Conservation (phyloP, 2,113 vertebrate species). For the Vidua macroura region DNA sequence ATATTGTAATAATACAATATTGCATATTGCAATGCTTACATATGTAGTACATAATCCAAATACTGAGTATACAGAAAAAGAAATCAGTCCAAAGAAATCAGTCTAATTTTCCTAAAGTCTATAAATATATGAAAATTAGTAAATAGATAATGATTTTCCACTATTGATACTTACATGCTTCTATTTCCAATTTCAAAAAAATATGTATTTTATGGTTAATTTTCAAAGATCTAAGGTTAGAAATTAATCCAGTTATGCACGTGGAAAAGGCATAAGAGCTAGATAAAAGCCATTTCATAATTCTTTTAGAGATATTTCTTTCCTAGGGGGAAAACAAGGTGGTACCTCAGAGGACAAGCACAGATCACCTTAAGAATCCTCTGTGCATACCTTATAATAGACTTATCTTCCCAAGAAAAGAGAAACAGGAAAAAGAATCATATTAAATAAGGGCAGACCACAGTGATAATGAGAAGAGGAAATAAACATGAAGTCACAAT, state of each 20-base stretch:
- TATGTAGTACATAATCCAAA: not conserved
- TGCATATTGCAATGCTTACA: not conserved
- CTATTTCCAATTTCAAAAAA: not conserved
- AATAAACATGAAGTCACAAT: not conserved
- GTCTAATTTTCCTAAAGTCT: not conserved
- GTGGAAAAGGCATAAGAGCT: not conserved
- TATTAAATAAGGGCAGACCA: not conserved
- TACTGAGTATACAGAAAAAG: not conserved
- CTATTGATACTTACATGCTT: not conserved
- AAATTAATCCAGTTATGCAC: not conserved
- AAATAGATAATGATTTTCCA: not conserved
- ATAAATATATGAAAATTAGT: not conserved
- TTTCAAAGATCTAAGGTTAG: not conserved
- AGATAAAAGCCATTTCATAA: not conserved
- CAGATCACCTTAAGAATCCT: not conserved
- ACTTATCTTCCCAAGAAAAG: not conserved
- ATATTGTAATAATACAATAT: too few species aligned
- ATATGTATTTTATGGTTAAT: not conserved
- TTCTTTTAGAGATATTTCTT: not conserved
- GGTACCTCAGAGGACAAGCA: not conserved
- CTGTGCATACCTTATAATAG: not conserved
- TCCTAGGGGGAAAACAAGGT: not conserved
- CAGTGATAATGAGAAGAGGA: not conserved
- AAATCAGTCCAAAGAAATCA: not conserved
- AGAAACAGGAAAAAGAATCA: not conserved